phyloP scores from a whole-genome alignment of 2,113 vertebrate species.

The Podarcis raffonei region DNA sequence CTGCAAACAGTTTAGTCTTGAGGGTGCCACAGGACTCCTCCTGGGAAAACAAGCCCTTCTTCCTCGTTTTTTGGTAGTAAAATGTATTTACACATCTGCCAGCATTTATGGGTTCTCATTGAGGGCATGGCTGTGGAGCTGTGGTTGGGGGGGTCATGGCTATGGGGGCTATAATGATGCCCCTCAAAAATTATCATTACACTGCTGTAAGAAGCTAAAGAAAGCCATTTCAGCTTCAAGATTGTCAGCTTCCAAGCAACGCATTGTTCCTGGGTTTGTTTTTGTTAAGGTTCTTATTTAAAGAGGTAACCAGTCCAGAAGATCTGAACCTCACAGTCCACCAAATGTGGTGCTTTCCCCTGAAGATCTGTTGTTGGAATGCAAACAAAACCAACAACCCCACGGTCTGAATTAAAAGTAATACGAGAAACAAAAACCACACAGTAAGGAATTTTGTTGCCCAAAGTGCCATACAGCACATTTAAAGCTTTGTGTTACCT shows the following conservation, averaged over 20 bases:
- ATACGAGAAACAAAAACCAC: neutral
- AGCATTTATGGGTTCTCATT: no score
- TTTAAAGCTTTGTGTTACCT: neutral
- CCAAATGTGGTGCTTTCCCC: neutral
- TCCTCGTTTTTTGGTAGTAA: no score
- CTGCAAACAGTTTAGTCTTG: no score
- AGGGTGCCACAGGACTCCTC: no score
- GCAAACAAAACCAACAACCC: accelerated
- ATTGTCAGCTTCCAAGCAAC: neutral
- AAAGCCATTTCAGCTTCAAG: neutral
- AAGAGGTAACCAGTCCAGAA: neutral
- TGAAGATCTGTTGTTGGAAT: conserved; percentile 1
- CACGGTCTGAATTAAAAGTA: neutral
- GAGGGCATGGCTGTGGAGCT: no score
- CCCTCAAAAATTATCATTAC: no score
- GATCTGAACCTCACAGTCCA: neutral
- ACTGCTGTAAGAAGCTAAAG: neutral
- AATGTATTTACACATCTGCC: no score
- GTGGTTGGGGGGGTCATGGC: no score
- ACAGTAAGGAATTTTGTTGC: neutral
- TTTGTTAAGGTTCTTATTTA: neutral
- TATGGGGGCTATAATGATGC: no score
- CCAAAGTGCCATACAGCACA: conserved; percentile 3
- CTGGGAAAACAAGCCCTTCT: no score
- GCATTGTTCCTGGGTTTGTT: neutral